Evolutionary conservation across 1,140 invertebrate species (phyloP), one percentile per base, ranked within the genome.

Genomic region (Hypsibius dujardini): DNA sequence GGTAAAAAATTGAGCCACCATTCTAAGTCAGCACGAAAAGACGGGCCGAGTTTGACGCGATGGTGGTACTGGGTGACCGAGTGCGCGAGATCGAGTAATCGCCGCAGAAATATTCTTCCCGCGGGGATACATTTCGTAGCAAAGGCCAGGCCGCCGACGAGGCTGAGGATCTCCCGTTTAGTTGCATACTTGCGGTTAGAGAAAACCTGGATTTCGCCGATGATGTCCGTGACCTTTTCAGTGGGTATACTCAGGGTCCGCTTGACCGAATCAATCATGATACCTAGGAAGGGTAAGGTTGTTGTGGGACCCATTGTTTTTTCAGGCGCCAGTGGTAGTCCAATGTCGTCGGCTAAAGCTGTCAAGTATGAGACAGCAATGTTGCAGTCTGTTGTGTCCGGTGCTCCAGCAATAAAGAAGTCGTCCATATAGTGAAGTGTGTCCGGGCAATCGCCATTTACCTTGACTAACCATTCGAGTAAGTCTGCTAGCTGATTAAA

Each of bases 371-470:
- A 12, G 7, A 56, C 7, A n/a, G n/a, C n/a, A 56, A 12, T n/a
- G n/a, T 56, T 56, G n/a, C 50, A 56, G 7, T 56, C 7, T 56
- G 50, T 12, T 7, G 50, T 56, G 7, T 56, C 50, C 7, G 50
- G 50, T 7, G 50, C 50, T 7, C 50, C 50, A 56, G n/a, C 50
- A n/a, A 56, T 12, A 56, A 56, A n/a, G n/a, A 56, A 56, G 50
- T 56, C 50, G 50, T 56, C 50, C 50, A 56, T 56, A 56, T 56
- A 56, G n/a, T 56, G 50, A n/a, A 56, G 50, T n/a, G 50, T n/a
- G n/a, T 7, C 7, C 7, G 50, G 7, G n/a, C n/a, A 56, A 56
- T n/a, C 50, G n/a, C 7, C 50, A 12, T 56, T 56, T 56, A 28
- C 28, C 28, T 56, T 56, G 50, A 56, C n/a, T 7, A 56, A 7